Evolutionary conservation across 1,140 invertebrate species (phyloP), one percentile per base, ranked within the genome.

Genomic region (Mizuhopecten yessoensis): DNA sequence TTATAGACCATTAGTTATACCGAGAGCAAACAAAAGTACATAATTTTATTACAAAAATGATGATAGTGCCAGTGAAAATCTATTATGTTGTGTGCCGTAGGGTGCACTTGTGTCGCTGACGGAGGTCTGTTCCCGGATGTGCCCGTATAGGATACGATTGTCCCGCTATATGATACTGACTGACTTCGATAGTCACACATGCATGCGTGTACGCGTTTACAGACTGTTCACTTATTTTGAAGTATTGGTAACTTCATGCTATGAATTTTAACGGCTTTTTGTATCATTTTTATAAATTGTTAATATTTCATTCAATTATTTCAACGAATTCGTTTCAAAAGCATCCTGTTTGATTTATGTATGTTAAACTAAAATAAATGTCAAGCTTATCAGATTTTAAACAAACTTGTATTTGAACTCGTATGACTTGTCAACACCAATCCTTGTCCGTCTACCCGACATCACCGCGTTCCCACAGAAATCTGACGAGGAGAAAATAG

Each of bases 121-220:
- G n/a, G 57, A 75, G 57, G 57, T 75, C 57, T 75, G 5, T 75
- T 75, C 57, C 57, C 15, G 57, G 57, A 75, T 75, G 57, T 75
- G 11, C 57, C n/a, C n/a, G 23, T 75, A 1, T 29, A 75, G 57
- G 23, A n/a, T 13, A 39, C 13, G 13, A 39, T 39, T n/a, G n/a
- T n/a, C n/a, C n/a, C n/a, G n/a, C n/a, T n/a, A n/a, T n/a, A n/a
- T n/a, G n/a, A n/a, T n/a, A n/a, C n/a, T n/a, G n/a, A n/a, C n/a
- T n/a, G n/a, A n/a, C n/a, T n/a, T n/a, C n/a, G n/a, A n/a, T n/a
- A n/a, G n/a, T n/a, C 1, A 49, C 45, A 17, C 23, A 75, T 75
- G 23, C n/a, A 17, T 29, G 57, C n/a, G n/a, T n/a, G n/a, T 29
- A n/a, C 9, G 5, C 20, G 29, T 29, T 75, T n/a, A 75, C 17